These are phyloP conservation scores for Gopherus evgoodei DNA, from an alignment of 2,113 vertebrate species.

Conservation along the genomic window DNA sequence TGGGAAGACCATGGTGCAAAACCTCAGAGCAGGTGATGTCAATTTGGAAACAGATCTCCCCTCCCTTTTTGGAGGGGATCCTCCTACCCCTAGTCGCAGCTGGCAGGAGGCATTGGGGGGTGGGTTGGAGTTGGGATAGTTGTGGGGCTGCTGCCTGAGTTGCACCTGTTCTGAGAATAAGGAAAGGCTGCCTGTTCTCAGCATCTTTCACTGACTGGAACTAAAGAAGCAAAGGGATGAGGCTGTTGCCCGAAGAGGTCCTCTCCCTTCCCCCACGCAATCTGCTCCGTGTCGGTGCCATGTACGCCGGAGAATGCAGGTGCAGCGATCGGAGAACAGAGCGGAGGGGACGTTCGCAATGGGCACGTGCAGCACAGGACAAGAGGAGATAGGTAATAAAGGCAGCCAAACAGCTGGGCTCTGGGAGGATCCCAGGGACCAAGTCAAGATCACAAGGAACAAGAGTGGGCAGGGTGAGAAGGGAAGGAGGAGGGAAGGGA, in stretches of 20 bases:
- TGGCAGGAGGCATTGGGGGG: background rate
- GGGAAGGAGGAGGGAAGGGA: background rate
- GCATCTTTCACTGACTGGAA: background rate
- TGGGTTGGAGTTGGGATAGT: background rate
- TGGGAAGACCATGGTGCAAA: background rate
- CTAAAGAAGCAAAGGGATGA: background rate
- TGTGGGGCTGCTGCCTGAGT: background rate
- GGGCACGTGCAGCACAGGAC: too few relatives aligned
- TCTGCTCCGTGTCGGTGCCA: background rate
- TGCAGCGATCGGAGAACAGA: background rate
- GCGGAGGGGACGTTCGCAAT: background rate
- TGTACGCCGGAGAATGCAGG: background rate
- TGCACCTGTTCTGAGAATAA: background rate
- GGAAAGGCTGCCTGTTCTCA: background rate
- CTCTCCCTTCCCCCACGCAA: background rate
- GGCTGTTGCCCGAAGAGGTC: background rate
- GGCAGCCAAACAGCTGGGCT: background rate
- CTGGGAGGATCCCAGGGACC: background rate
- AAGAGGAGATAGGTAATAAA: background rate
- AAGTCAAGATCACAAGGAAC: background rate
- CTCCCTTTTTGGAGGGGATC: background rate
- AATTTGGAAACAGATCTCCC: background rate
- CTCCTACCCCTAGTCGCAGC: background rate
- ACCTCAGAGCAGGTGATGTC: rapidly evolving
- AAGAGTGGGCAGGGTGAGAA: background rate